A percentile compares a stretch with the other conserved stretches of the same genome.
phyloP scores from a whole-genome alignment of 2,888 invertebrate genomes.

The Drosophila demipolita region DNA sequence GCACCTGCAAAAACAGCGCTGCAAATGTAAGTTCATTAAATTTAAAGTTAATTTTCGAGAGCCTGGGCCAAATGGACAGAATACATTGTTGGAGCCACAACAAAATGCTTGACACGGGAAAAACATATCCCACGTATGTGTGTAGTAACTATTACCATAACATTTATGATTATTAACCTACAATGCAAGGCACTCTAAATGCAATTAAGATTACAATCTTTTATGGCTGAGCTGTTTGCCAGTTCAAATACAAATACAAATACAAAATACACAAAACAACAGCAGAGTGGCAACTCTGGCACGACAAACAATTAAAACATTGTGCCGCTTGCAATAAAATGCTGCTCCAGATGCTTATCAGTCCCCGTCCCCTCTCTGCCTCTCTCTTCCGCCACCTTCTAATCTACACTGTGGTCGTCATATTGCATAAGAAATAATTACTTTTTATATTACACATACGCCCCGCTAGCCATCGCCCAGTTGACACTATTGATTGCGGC shows the following conservation, averaged over 20 bases:
- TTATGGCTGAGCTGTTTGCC: conserved; percentile 65
- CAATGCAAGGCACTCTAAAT: conserved; percentile 81
- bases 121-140: conserved; percentile 15
- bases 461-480: conserved; percentile 50
- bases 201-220: conserved; percentile 78
- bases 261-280: conserved; percentile 21
- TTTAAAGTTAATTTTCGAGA: conserved; percentile 39
- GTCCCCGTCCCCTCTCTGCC: neutral
- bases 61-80: conserved; percentile 8
- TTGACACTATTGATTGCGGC: conserved; percentile 73
- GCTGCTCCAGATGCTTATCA: conserved; percentile 76
- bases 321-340: conserved; percentile 76
- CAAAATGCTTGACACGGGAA: conserved; percentile 47
- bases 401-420: conserved; percentile 36
- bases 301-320: conserved; percentile 80
- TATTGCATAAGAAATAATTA: conserved; percentile 79
- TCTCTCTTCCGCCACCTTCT: neutral
- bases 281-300: conserved; percentile 62
- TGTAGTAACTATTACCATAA: conserved; percentile 74
- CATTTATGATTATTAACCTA: conserved; percentile 81
- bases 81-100: conserved; percentile 53
- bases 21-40: conserved; percentile 48
- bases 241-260: conserved; percentile 5
- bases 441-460: conserved; percentile 79
- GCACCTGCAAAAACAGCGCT: conserved; percentile 1